Evolutionary conservation across 2,797 vertebrate species (phyloP), one percentile per base, ranked within the genome.

Genomic region (Glyptemys insculpta): DNA sequence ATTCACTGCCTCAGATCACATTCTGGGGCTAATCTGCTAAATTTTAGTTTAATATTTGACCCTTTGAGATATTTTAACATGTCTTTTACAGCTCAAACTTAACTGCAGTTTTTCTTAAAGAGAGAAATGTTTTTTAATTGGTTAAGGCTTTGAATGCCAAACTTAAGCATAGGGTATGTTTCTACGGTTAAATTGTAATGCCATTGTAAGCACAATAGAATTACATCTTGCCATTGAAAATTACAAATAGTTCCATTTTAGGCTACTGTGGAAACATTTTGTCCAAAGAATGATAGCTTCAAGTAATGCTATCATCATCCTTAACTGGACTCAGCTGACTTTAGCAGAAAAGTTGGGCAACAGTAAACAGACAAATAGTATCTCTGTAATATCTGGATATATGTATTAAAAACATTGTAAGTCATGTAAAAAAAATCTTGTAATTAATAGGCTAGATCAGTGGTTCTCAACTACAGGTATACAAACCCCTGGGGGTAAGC

Each of bases 291-390:
- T 91, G 72, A 92, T 89, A 57, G 80, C 85, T 31, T 79, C 44
- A 80, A 54, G 41, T 86, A 83, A 76, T 52, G 53, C 23, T 72
- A 88, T 93, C 53, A 85, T 23, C 0, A 4, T 68, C 91, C 87
- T 72, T 87, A 78, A 92, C 34, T 65, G 25, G 53, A 88, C 91
- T 93, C 53, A 53, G 12, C 52, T 86, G 81, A 89, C 18, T 16
- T 90, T 95, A 54, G 54, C 72, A 87, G 86, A 88, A 88, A 88
- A 83, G 65, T 89, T 56, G 88, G 87, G 23, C 82, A 79, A 86
- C 41, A 93, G 34, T 79, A 76, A 76, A 91, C 78, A 54, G 56
- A 29, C 31, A 65, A 79, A 11, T 72, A 72, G n/a, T 87, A 84
- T 91, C 94, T 88, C 86, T 82, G 19, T 37, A 81, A 47, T 62